phyloP scores from a whole-genome alignment of 2,113 vertebrate species.

The Choloepus hoffmanni region DNA sequence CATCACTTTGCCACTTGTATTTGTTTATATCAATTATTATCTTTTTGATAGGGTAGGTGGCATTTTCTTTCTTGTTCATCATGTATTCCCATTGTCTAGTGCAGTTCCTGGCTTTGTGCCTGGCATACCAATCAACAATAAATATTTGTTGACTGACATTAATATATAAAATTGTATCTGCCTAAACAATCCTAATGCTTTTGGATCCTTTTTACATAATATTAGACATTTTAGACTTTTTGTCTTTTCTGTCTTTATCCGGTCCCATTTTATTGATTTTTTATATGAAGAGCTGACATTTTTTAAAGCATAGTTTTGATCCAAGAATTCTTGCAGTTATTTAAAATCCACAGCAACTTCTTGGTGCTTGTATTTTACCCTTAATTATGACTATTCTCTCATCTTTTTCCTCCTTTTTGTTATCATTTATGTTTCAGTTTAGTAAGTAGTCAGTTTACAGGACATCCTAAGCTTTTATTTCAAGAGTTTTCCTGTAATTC shows the following conservation, averaged over 20 bases:
- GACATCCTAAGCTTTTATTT: neutral
- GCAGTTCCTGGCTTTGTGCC: neutral
- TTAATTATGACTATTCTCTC: neutral
- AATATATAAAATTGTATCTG: neutral
- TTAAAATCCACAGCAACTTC: neutral
- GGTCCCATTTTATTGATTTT: neutral
- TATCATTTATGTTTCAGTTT: neutral
- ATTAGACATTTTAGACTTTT: neutral
- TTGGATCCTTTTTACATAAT: neutral
- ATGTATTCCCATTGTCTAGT: neutral
- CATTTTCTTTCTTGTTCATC: neutral
- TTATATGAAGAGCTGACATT: neutral
- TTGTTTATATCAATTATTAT: neutral
- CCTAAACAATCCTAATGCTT: neutral
- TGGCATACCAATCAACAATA: neutral
- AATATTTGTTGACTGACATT: neutral
- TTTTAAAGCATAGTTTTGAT: slow-evolving; percentile 31
- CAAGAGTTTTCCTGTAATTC: neutral
- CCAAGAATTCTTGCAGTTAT: neutral
- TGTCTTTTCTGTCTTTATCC: neutral
- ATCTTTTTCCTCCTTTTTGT: neutral
- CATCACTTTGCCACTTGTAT: neutral
- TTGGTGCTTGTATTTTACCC: neutral
- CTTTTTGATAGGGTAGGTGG: neutral
- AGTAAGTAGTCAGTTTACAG: neutral